Evolutionary conservation across 2,888 invertebrate species (phyloP).

Genomic region (Agrilus cyanescens): DNA sequence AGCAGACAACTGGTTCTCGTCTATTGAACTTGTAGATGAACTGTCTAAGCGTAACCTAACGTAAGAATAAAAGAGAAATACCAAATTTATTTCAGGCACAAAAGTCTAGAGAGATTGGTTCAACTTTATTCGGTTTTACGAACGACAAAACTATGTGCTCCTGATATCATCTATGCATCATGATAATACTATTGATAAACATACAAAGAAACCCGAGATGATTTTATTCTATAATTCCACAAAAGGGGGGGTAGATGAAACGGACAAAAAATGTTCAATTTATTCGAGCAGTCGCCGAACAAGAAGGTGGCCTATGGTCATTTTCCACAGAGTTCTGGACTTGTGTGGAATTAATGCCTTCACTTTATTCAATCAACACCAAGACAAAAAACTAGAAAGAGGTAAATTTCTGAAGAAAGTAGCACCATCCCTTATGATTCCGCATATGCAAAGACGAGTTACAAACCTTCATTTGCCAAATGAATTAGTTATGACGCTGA

Average conservation of each 20-base stretch:
- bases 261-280: conserved; percentile 19
- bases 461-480: too few species aligned
- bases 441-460: too few species aligned
- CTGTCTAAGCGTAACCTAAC: neutral
- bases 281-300: conserved; percentile 16
- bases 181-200: conserved; percentile 9
- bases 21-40: neutral
- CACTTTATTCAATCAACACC: neutral
- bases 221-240: conserved; percentile 19
- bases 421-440: too few species aligned
- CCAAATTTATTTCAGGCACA: neutral
- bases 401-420: too few species aligned
- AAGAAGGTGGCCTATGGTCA: conserved; percentile 19
- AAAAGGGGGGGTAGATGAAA: conserved; percentile 17
- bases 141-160: conserved; percentile 11
- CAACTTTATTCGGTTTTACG: conserved; percentile 11
- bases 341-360: conserved; percentile 8
- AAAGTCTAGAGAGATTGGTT: neutral
- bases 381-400: too few species aligned
- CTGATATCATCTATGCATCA: conserved; percentile 19
- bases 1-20: conserved; percentile 4
- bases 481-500: too few species aligned
- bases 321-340: conserved; percentile 15
- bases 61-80: too few species aligned
- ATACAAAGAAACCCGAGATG: conserved; percentile 16